Evolutionary conservation across 1,140 invertebrate genomes (phyloP), one percentile per base, ranked within the genome.

Genomic region (Pantala flavescens): DNA sequence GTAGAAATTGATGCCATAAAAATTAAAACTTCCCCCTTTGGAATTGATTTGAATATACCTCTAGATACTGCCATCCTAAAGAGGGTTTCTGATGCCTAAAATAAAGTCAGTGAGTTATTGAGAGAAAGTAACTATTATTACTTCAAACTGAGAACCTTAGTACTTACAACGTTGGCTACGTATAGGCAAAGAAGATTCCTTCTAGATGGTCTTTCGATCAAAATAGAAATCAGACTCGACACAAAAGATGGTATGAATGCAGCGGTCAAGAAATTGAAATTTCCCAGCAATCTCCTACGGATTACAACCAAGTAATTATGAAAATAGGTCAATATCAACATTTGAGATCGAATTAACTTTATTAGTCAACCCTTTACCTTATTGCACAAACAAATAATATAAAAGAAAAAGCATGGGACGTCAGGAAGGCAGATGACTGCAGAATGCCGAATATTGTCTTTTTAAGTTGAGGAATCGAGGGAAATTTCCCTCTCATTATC

Each of bases 341-440:
- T n/a, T n/a, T n/a, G n/a, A n/a, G n/a, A n/a, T n/a, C n/a, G n/a
- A n/a, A n/a, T n/a, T n/a, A n/a, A n/a, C n/a, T n/a, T n/a, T n/a
- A n/a, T n/a, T n/a, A 23, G 71, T 23, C 24, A 71, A 49, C 73
- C 63, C 75, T 72, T 78, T 84, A 90, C 88, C 89, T 86, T 76
- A 89, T 79, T 36, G 82, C 74, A 81, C 93, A 95, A 77, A 91
- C 86, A 78, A 88, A 88, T 55, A 88, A 78, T 7, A 92, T 87
- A 81, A 90, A 94, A 11, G 88, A 84, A 81, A 90, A 90, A 42
- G 85, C 90, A 83, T 91, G 92, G 78, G 88, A 89, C 43, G 88
- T 88, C 23, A 95, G 82, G 81, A 95, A 95, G 0, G 88, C 85
- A 0, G 90, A 89, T 0, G 93, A 94, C 80, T 90, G 90, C 3